Evolutionary conservation across 2,113 vertebrate species (phyloP).

Genomic region (Baryphthengus martii): DNA sequence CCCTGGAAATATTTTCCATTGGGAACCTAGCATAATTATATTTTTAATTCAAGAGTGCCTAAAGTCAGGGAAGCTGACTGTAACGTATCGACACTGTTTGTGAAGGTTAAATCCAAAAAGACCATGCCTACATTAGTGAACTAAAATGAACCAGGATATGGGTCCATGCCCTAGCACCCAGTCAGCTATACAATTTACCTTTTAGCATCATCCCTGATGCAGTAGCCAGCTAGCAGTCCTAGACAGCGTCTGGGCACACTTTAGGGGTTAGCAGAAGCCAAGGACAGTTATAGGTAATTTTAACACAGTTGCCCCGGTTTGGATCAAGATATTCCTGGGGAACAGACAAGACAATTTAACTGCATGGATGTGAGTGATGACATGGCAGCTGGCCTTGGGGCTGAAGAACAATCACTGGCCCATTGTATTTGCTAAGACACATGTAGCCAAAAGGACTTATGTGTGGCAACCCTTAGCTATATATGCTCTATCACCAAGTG

Average conservation of each 20-base stretch:
- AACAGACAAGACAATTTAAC: neutral
- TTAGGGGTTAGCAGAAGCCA: neutral
- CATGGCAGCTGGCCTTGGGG: neutral
- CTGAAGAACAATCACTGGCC: neutral
- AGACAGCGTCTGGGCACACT: neutral
- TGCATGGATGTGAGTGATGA: neutral
- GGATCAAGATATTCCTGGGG: neutral
- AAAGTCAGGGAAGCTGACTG: neutral
- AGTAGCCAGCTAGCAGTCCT: neutral
- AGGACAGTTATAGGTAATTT: neutral
- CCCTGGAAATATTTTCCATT: neutral
- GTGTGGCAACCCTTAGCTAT: neutral
- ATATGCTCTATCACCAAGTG: neutral
- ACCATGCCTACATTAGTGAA: neutral
- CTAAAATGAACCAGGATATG: neutral
- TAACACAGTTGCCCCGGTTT: neutral
- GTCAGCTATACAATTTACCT: neutral
- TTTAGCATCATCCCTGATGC: rapidly evolving
- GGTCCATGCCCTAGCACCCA: neutral
- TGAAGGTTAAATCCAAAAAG: neutral
- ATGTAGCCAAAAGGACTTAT: neutral
- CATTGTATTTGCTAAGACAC: neutral
- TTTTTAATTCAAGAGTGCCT: neutral
- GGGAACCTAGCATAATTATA: neutral
- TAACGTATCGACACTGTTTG: neutral